phyloP scores from a whole-genome alignment of 2,797 vertebrate genomes.

The Periparus ater region DNA sequence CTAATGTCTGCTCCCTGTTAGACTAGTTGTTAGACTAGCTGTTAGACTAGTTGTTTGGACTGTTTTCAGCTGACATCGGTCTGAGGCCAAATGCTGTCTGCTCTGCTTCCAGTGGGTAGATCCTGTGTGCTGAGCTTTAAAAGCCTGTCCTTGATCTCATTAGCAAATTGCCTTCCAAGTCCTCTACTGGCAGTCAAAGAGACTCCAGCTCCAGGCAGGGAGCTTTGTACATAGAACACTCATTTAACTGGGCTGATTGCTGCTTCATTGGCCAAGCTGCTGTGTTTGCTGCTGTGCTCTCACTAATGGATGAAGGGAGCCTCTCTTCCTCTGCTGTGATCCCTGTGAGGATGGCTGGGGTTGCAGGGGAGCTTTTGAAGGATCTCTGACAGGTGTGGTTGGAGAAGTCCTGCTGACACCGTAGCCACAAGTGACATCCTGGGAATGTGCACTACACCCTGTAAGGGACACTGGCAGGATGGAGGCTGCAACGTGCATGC shows the following conservation, averaged over 20 bases:
- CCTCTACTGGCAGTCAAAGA: background rate
- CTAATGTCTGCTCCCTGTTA: conserved; percentile 8
- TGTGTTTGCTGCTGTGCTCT: background rate
- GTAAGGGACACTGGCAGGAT: background rate
- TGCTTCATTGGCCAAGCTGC: background rate
- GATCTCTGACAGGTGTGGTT: background rate
- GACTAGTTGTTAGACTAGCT: background rate
- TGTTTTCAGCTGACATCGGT: background rate
- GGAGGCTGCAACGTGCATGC: background rate
- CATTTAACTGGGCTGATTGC: background rate
- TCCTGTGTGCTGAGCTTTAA: background rate
- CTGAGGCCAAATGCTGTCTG: background rate
- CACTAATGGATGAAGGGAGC: background rate
- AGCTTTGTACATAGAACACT: background rate
- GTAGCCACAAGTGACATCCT: fast-evolving
- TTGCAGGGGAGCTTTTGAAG: background rate
- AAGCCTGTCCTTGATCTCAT: background rate
- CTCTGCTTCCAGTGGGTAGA: conserved; percentile 1
- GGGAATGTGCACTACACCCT: background rate
- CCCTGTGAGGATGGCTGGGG: background rate
- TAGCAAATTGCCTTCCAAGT: conserved; percentile 13
- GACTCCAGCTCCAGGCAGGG: conserved; percentile 51
- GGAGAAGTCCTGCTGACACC: background rate
- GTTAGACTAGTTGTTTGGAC: background rate
- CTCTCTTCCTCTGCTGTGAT: background rate